These are phyloP conservation scores for Triplophysa tibetana DNA, from an alignment of 2,113 vertebrate genomes.

Conservation along the genomic window DNA sequence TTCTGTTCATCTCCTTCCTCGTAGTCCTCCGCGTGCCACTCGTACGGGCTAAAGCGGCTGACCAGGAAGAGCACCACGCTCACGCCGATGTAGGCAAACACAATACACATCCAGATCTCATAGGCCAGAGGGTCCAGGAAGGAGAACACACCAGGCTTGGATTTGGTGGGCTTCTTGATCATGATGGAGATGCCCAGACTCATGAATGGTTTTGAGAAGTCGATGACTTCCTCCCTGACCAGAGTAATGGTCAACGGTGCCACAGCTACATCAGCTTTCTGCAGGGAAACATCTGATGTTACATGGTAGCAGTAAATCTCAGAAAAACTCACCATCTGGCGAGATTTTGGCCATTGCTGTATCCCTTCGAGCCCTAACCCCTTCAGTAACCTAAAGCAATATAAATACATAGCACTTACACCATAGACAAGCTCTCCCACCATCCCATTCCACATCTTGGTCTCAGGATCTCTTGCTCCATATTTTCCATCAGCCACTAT, in stretches of 20 bases:
- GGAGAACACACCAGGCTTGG: constrained; percentile 97
- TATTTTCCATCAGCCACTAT: constrained; percentile 95
- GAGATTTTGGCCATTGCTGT: not conserved
- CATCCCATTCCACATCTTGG: constrained; percentile 98
- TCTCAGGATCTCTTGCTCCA: constrained; percentile 89
- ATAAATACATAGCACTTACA: constrained; percentile 71
- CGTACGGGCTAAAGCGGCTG: constrained; percentile 97
- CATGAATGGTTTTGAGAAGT: constrained; percentile 99
- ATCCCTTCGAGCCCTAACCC: too few species aligned
- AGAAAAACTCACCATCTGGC: too few species aligned
- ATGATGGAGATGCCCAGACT: constrained; percentile 98
- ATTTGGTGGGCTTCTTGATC: constrained; percentile 99
- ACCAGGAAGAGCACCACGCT: constrained; percentile 98
- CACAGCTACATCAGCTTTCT: constrained; percentile 96
- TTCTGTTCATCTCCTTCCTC: constrained; percentile 87
- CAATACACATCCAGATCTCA: constrained; percentile 99
- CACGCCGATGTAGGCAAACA: constrained; percentile 98
- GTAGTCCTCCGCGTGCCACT: constrained; percentile 95
- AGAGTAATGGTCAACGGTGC: constrained; percentile 96
- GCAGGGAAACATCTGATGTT: constrained; percentile 35
- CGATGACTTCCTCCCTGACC: constrained; percentile 97
- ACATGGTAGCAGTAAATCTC: not conserved
- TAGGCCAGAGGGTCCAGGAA: constrained; percentile 98
- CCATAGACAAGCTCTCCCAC: constrained; percentile 97
- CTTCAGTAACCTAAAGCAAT: not conserved